Evolutionary conservation across 2,113 vertebrate genomes (phyloP), one percentile per base, ranked within the genome.

Genomic region (Euleptes europaea): DNA sequence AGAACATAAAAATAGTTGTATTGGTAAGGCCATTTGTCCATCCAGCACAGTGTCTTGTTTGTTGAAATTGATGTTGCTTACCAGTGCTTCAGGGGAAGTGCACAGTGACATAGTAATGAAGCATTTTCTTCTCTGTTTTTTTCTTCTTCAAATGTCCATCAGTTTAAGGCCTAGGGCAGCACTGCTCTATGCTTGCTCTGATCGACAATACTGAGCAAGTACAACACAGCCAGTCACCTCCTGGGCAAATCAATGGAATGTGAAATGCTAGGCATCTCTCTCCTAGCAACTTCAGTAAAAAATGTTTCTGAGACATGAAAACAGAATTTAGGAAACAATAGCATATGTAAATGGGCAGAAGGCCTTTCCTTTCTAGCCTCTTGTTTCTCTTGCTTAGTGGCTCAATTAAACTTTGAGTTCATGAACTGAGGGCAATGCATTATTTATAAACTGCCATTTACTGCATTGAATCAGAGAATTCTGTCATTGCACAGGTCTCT

Each of bases 151-250:
- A 57, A 84, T 23, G 51, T 69, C 63, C 83, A 84, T 47, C 33
- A 78, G 47, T 69, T 26, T 51, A 38, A 54, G 11, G 73, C 73
- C 83, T 84, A 77, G 83, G 83, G 74, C 83, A 77, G 42, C 69
- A 54, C 40, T 38, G 28, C 35, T 78, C 15, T 84, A 26, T 69
- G 65, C 73, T 77, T 77, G 73, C 63, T 77, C 51, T 51, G 73
- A 78, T 70, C 60, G 67, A 77, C 33, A 84, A 84, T 77, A 77
- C 44, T 9, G 51, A 77, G 74, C 44, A 69, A 69, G 63, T 75
- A 60, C n/a, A 28, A 69, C 66, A 69, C 67, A 80, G 71, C 31
- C 69, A 26, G 65, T 69, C 76, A n/a, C 57, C 65, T 84, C 83
- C 65, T 42, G 35, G 63, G 83, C 65, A 84, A 40, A 26, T 42